Evolutionary conservation across 1,140 invertebrate species (phyloP).

Genomic region (Cataglyphis hispanica): DNA sequence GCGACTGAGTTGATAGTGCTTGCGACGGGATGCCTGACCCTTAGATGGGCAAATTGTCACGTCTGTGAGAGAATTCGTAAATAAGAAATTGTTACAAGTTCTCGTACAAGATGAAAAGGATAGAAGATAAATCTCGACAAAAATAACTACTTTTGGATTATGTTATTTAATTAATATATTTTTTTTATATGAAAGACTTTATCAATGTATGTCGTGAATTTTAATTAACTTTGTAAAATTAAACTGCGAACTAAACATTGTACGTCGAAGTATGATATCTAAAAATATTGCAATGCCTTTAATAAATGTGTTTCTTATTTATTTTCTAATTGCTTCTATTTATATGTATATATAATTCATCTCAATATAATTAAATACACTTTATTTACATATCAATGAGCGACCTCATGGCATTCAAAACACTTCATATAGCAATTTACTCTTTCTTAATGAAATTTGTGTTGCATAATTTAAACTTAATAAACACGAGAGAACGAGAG

Average conservation of each 20-base stretch:
- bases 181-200: background rate
- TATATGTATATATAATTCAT: background rate
- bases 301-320: background rate
- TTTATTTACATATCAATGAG: slow-evolving; percentile 26
- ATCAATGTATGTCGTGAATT: background rate
- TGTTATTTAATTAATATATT: background rate
- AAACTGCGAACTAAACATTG: background rate
- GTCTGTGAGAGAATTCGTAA: no score
- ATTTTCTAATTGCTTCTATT: background rate
- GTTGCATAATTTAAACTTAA: background rate
- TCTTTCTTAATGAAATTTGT: background rate
- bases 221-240: background rate
- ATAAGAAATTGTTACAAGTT: background rate
- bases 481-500: background rate
- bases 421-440: background rate
- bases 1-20: background rate
- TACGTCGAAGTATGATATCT: background rate
- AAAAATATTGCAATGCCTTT: background rate
- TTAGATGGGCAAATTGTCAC: slow-evolving; percentile 15
- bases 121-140: background rate
- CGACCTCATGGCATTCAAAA: background rate
- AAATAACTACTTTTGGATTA: background rate
- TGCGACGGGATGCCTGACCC: background rate
- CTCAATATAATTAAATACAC: background rate
- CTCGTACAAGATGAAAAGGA: background rate